phyloP scores from a whole-genome alignment of 2,888 invertebrate genomes.

The Synergus itoensis region DNA sequence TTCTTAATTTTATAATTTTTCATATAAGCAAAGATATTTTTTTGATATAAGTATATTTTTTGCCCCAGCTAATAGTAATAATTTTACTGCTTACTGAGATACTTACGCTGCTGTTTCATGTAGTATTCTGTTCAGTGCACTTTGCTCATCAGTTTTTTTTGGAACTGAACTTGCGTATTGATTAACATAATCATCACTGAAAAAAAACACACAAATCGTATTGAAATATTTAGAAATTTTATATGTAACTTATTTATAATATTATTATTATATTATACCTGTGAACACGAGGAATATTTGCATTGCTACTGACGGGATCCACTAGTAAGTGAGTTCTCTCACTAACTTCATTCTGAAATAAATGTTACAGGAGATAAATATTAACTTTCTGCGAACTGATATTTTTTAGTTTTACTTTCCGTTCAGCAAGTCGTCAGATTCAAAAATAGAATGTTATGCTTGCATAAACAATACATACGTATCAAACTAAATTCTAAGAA shows the following conservation, averaged over 20 bases:
- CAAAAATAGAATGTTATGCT: too few species aligned
- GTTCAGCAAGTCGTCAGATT: too few species aligned
- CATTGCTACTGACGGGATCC: constrained; percentile 87
- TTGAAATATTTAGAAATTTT: not conserved
- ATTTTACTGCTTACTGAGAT: too few species aligned
- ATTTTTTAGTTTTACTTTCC: too few species aligned
- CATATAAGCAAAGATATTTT: too few species aligned
- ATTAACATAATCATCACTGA: constrained; percentile 83
- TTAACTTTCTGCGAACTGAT: too few species aligned
- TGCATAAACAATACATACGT: too few species aligned
- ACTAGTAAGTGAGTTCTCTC: constrained; percentile 90
- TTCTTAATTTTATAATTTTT: too few species aligned
- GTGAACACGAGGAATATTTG: constrained; percentile 85
- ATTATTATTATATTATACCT: constrained; percentile 72
- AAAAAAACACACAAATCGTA: constrained; percentile 50
- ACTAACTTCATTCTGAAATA: constrained; percentile 80
- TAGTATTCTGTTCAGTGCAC: constrained; percentile 92
- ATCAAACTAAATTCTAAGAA: too few species aligned
- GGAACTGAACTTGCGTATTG: constrained; percentile 83
- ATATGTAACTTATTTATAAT: too few species aligned
- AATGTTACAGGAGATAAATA: not conserved
- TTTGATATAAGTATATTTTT: not conserved
- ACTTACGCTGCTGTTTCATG: constrained; percentile 94
- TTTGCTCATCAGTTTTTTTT: constrained; percentile 93
- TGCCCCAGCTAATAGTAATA: not conserved